Percentiles rank a stretch among this genome's conserved stretches.
Conservation (phyloP, 2,113 vertebrate species). For the Poicephalus meyeri region DNA sequence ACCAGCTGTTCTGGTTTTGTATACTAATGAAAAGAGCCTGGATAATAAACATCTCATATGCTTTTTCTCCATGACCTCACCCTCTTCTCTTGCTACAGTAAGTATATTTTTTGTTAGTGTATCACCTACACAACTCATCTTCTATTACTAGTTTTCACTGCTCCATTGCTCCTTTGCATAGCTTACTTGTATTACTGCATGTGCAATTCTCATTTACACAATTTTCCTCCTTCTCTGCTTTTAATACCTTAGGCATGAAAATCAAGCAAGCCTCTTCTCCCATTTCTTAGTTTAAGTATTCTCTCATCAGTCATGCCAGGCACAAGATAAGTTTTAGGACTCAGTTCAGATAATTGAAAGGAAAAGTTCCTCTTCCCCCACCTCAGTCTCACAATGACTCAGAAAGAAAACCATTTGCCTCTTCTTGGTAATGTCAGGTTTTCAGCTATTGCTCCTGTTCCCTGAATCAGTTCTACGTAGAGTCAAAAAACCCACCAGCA, state of each 20-base stretch:
- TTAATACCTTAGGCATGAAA: background rate
- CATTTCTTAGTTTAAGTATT: background rate
- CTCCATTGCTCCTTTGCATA: background rate
- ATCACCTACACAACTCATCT: background rate
- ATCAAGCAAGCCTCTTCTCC: background rate
- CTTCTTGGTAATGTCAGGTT: background rate
- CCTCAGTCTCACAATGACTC: background rate
- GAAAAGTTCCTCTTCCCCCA: background rate
- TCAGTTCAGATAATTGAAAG: background rate
- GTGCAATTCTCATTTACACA: background rate
- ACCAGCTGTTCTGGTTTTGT: background rate
- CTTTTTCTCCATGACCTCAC: background rate
- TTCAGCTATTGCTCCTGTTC: background rate
- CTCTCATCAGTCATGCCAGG: background rate
- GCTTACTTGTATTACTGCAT: background rate
- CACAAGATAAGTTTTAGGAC: background rate
- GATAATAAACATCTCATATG: background rate
- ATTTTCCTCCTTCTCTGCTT: background rate
- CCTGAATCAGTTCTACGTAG: background rate
- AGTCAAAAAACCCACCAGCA: background rate
- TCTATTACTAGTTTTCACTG: background rate
- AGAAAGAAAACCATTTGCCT: background rate
- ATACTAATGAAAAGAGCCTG: background rate
- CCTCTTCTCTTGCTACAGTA: background rate
- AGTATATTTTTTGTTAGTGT: background rate